Conservation (phyloP, 2,797 vertebrate species). For the Protonibea diacanthus region DNA sequence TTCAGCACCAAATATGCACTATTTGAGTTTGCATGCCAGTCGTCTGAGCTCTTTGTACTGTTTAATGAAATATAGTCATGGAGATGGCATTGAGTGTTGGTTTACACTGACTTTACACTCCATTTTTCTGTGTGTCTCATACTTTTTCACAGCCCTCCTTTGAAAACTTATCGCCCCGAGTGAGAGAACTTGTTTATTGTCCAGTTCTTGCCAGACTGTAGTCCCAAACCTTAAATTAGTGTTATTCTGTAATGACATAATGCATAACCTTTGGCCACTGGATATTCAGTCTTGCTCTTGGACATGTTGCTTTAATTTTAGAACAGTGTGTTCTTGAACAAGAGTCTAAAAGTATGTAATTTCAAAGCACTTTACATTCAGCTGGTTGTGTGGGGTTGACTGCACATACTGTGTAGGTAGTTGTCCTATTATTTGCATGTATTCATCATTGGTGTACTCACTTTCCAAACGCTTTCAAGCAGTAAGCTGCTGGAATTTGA, state of each 20-base stretch:
- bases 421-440: constrained; percentile 60
- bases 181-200: constrained; percentile 27
- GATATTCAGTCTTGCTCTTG: constrained; percentile 14
- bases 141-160: not conserved
- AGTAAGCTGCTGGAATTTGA: constrained; percentile 68
- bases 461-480: constrained; percentile 61
- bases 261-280: constrained; percentile 17
- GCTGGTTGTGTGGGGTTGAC: constrained; percentile 52
- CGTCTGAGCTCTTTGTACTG: constrained; percentile 23
- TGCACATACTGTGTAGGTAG: constrained; percentile 57
- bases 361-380: constrained; percentile 60
- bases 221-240: constrained; percentile 18
- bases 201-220: constrained; percentile 21
- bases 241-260: constrained; percentile 21
- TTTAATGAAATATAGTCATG: constrained; percentile 30
- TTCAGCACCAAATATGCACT: constrained; percentile 38
- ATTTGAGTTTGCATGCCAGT: constrained; percentile 41
- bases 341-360: constrained; percentile 34
- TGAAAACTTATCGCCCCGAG: not conserved
- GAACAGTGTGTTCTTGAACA: constrained; percentile 54
- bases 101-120: constrained; percentile 17
- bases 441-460: constrained; percentile 48
- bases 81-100: constrained; percentile 15
- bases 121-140: not conserved
- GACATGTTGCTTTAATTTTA: constrained; percentile 35